These are phyloP conservation scores for Diarsia mendica DNA, from an alignment of 2,888 invertebrate species.

Conservation along the genomic window DNA sequence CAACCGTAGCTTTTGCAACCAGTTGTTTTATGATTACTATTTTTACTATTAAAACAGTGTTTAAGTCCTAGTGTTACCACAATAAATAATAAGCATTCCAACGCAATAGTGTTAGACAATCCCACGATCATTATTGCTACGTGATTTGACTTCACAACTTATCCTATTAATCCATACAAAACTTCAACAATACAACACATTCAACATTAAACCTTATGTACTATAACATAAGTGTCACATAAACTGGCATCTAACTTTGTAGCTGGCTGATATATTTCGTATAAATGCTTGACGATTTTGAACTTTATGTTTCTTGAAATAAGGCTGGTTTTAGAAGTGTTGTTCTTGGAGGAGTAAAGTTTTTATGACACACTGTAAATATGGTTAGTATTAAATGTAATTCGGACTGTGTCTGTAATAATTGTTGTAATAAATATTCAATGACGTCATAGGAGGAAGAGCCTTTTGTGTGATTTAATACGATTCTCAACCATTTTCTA, in stretches of 20 bases:
- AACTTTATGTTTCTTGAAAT: fast-evolving
- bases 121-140: constrained; percentile 65
- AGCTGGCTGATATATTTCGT: constrained; percentile 41
- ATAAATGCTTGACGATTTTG: constrained; percentile 16
- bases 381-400: constrained; percentile 57
- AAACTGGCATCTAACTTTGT: constrained; percentile 27
- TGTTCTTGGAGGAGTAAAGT: constrained; percentile 35
- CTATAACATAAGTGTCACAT: constrained; percentile 12
- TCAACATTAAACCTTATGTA: constrained; percentile 27
- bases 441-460: constrained; percentile 42
- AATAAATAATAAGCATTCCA: constrained; percentile 58
- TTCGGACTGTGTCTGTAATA: constrained; percentile 50
- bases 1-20: background rate
- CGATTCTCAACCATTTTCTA: too few species aligned
- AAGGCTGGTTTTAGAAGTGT: background rate
- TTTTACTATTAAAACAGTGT: constrained; percentile 9
- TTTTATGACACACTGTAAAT: constrained; percentile 63
- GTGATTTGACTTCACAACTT: constrained; percentile 66
- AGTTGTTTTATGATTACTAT: background rate
- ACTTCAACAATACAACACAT: constrained; percentile 14
- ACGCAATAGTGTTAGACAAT: constrained; percentile 61
- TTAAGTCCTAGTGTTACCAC: constrained; percentile 43
- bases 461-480: too few species aligned
- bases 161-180: constrained; percentile 60
- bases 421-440: constrained; percentile 52